A percentile compares a stretch with the other conserved stretches of the same genome.
Evolutionary conservation across 2,113 vertebrate species (phyloP).

Genomic region (Potamarius usumacintae): DNA sequence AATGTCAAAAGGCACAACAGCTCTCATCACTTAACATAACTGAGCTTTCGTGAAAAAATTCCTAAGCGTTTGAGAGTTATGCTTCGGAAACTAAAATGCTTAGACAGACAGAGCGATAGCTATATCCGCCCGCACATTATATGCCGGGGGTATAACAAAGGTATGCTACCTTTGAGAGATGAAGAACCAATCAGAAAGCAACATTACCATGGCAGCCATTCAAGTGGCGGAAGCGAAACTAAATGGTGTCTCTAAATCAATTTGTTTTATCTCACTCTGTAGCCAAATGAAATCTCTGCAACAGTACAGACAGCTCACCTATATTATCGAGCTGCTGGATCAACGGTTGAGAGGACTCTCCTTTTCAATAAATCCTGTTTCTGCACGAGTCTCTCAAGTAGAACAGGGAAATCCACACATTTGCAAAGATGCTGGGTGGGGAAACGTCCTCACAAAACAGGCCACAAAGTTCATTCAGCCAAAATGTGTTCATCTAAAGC

Average conservation of each 20-base stretch:
- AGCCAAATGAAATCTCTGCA: constrained; percentile 53
- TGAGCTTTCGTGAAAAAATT: too few relatives aligned
- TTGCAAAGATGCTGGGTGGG: constrained; percentile 23
- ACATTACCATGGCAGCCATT: constrained; percentile 16
- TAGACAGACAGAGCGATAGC: too few relatives aligned
- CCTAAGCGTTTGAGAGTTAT: too few relatives aligned
- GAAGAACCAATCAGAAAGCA: constrained; percentile 28
- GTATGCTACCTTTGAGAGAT: not conserved
- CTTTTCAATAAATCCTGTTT: constrained; percentile 33
- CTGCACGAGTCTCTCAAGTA: constrained; percentile 8
- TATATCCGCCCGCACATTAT: too few relatives aligned
- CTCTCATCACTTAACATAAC: too few relatives aligned
- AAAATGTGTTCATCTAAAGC: not conserved
- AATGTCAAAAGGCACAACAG: too few relatives aligned
- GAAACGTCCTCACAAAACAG: constrained; percentile 17
- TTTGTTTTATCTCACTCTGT: constrained; percentile 41
- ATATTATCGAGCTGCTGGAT: constrained; percentile 47
- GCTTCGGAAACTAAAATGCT: too few relatives aligned
- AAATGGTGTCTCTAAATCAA: constrained; percentile 35
- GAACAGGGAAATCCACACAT: constrained; percentile 40
- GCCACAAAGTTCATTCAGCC: constrained; percentile 12
- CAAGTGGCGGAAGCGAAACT: not conserved
- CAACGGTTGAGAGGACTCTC: constrained; percentile 24
- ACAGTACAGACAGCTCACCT: constrained; percentile 45
- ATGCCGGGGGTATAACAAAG: not conserved